A percentile compares a stretch with the other conserved stretches of the same genome.
phyloP scores from a whole-genome alignment of 2,888 invertebrate genomes.

The Ctenicera cuprea region DNA sequence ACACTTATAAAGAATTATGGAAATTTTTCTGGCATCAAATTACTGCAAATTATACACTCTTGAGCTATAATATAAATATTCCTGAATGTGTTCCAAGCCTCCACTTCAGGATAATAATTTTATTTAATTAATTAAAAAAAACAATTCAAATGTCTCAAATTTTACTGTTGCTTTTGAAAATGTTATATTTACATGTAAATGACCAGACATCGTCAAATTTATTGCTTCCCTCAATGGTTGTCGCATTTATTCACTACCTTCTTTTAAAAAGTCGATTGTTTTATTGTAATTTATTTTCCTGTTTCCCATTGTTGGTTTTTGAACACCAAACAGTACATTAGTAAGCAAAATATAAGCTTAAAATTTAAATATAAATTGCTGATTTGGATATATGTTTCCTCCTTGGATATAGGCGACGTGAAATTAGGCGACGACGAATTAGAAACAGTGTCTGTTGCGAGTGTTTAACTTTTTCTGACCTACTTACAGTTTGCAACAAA shows the following conservation, averaged over 20 bases:
- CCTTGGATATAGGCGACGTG: not conserved
- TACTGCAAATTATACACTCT: too few relatives aligned
- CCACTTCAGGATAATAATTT: too few relatives aligned
- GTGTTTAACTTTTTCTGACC: constrained; percentile 32
- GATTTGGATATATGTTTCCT: constrained; percentile 3
- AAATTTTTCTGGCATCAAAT: too few relatives aligned
- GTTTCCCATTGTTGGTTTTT: constrained; percentile 36
- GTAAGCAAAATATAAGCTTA: constrained; percentile 32
- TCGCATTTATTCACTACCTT: constrained; percentile 13
- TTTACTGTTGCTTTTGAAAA: not conserved
- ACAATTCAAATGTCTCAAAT: not conserved
- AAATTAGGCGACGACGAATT: not conserved
- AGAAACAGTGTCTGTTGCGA: not conserved
- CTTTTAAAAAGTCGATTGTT: constrained; percentile 36
- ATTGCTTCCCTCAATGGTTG: constrained; percentile 9
- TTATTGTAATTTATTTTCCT: constrained; percentile 41
- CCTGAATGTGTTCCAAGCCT: too few relatives aligned
- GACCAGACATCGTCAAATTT: constrained; percentile 11
- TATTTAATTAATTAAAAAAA: not conserved
- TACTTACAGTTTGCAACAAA: constrained; percentile 27
- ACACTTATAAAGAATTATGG: too few relatives aligned
- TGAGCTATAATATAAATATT: too few relatives aligned
- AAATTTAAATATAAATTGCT: constrained; percentile 38
- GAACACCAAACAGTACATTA: constrained; percentile 25
- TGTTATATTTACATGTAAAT: constrained; percentile 22